A percentile compares a stretch with the other conserved stretches of the same genome.
These are phyloP conservation scores for Acomys russatus DNA, from an alignment of 2,797 vertebrate genomes.

Conservation along the genomic window DNA sequence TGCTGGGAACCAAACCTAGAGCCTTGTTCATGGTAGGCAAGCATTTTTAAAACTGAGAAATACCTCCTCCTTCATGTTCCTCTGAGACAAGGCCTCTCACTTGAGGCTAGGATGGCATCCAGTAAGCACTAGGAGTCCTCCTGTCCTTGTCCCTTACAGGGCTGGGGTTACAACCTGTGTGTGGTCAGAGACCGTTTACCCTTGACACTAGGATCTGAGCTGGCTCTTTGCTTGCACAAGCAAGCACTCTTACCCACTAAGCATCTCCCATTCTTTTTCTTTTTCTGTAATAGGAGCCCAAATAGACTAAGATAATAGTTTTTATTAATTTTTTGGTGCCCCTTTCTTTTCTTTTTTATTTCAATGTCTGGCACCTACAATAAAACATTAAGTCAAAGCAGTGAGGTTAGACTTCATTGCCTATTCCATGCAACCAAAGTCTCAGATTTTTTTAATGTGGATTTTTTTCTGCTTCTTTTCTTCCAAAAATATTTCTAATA, in stretches of 20 bases:
- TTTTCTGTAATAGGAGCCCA: neutral
- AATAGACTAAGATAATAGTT: neutral
- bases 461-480: neutral
- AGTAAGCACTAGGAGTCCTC: neutral
- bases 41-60: neutral
- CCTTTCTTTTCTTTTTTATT: neutral
- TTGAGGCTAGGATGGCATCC: neutral
- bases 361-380: neutral
- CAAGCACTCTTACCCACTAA: neutral
- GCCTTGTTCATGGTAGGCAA: neutral
- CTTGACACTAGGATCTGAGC: too few species aligned
- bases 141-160: too few species aligned
- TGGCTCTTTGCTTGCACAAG: neutral
- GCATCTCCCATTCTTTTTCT: neutral
- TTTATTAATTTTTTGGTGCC: neutral
- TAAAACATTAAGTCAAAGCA: neutral
- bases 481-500: neutral
- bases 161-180: neutral
- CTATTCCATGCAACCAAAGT: neutral
- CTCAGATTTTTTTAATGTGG: neutral
- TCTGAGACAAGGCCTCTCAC: neutral
- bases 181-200: neutral
- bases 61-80: too few species aligned
- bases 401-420: neutral
- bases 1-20: neutral